Percentiles rank a stretch among this genome's conserved stretches.
phyloP scores from a whole-genome alignment of 2,113 vertebrate species.

The Myotis yumanensis region DNA sequence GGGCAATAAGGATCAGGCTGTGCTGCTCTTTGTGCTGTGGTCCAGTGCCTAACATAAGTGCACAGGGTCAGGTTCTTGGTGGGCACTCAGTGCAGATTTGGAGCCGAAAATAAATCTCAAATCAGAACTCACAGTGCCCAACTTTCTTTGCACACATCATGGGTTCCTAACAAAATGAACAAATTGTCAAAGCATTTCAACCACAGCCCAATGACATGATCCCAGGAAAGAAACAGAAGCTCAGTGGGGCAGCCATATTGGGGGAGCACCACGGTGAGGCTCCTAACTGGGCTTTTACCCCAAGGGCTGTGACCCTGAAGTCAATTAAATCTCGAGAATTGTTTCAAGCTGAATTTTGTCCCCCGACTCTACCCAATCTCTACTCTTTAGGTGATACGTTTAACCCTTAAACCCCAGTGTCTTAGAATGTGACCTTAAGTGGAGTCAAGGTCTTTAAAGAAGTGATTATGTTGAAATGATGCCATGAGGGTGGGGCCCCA shows the following conservation, averaged over 20 bases:
- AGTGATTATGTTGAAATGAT: not conserved
- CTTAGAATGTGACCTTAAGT: not conserved
- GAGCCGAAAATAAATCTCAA: not conserved
- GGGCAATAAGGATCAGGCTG: not conserved
- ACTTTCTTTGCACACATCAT: not conserved
- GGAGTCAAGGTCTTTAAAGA: not conserved
- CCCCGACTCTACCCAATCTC: not conserved
- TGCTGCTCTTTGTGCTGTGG: fast-evolving
- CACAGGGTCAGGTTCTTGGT: not conserved
- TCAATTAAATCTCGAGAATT: not conserved
- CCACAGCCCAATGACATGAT: not conserved
- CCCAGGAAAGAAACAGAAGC: not conserved
- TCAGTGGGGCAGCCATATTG: not conserved
- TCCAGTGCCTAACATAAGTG: not conserved
- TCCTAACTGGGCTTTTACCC: not conserved
- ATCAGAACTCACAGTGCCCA: not conserved
- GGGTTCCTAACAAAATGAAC: not conserved
- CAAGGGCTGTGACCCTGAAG: not conserved
- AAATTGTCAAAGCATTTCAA: not conserved
- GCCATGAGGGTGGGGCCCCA: not conserved
- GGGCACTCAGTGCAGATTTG: not conserved
- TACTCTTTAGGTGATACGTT: not conserved
- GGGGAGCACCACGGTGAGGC: not conserved
- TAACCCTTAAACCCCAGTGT: not conserved
- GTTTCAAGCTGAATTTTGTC: not conserved